phyloP scores from a whole-genome alignment of 2,113 vertebrate genomes.

The Danionella cerebrum region DNA sequence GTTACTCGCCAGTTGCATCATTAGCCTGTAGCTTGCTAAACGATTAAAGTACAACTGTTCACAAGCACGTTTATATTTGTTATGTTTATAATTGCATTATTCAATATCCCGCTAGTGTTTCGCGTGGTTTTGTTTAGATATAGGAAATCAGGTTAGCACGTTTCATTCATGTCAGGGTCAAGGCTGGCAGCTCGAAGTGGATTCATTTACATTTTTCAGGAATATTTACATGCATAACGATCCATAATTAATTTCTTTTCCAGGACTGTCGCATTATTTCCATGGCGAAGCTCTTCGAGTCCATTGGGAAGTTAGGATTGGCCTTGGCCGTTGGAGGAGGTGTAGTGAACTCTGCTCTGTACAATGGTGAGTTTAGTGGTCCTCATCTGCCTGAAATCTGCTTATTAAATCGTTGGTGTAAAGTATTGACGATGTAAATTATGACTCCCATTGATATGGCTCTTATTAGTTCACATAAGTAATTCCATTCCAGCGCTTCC shows the following conservation, averaged over 20 bases:
- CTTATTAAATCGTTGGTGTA: neutral
- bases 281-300: constrained; percentile 84
- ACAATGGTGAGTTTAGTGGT: constrained; percentile 74
- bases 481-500: too few relatives aligned
- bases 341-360: constrained; percentile 89
- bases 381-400: neutral
- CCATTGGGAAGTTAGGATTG: constrained; percentile 88
- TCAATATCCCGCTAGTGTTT: too few relatives aligned
- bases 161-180: neutral
- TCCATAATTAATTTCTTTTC: neutral
- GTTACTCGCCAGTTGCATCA: neutral
- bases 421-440: too few relatives aligned
- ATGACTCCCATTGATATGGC: too few relatives aligned
- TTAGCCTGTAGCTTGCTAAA: constrained; percentile 4
- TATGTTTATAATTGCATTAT: neutral
- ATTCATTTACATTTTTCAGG: neutral
- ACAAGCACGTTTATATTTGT: neutral
- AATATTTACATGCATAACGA: neutral
- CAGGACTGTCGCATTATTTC: constrained; percentile 30
- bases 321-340: constrained; percentile 82
- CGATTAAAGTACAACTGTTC: neutral
- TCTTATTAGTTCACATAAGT: too few relatives aligned
- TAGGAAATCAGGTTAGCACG: neutral
- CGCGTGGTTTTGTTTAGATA: neutral
- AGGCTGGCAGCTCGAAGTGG: neutral